Base-by-base conservation (phyloP, 2,797 vertebrate species). In the Heteromormyrus szaboi region DNA sequence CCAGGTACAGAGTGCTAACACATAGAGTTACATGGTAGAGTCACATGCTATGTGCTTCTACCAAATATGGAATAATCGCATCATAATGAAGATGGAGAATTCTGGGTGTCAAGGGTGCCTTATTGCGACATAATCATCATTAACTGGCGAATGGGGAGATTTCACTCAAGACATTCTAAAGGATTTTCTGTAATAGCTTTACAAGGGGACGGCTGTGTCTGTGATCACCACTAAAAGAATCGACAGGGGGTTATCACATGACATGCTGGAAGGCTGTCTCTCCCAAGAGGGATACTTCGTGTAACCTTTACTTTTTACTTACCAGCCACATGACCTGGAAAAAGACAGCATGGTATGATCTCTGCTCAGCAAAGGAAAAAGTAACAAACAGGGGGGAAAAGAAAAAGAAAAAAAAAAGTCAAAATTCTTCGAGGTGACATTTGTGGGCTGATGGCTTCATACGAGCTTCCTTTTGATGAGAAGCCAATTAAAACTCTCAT, bases 231-330 rank as follows among this genome's bases (percentile, higher is more conserved):
- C 85, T 25, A 19, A 37, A 54, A 56, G 19, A 76, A 76, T 53
- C 11, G 85, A 37, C 85, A 56, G 9, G n/a, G 48, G 48, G 84
- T 86, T 37, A 41, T 56, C 85, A 56, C 85, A 86, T 86, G 85
- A 54, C 85, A 54, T 54, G 85, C 50, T 56, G 14, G 85, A 54
- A 54, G 51, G 85, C 25, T 56, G 14, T 56, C 2, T 54, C 54
- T 48, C 62, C 44, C 3, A 9, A 86, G 25, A 86, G 25, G 85
- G 50, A 53, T 56, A 50, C 37, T 29, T 86, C 22, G 19, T 19
- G 85, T 56, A 86, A 37, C 17, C 79, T 83, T 86, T 33, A 37
- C 51, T 86, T 50, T 56, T 86, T 56, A 56, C 29, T 54, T 29
- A 54, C 25, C 51, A 33, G 4, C 50, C 85, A 86, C 51, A 56